Percentiles rank a stretch among this genome's conserved stretches.
Conservation (phyloP, 1,140 invertebrate species). For the Belonocnema kinseyi region DNA sequence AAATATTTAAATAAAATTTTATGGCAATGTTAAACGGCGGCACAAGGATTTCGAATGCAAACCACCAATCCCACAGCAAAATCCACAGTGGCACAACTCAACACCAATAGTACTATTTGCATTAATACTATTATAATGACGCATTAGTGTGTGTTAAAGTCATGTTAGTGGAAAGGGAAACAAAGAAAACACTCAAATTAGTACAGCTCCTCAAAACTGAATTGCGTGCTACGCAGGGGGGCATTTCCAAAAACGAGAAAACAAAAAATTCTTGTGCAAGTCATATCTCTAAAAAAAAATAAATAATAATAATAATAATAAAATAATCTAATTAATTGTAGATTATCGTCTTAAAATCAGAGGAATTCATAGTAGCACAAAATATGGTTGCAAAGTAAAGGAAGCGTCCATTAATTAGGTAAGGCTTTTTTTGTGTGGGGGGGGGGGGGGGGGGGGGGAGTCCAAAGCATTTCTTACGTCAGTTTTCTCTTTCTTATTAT, state of each 20-base stretch:
- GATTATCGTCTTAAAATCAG: too few relatives aligned
- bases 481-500: too few relatives aligned
- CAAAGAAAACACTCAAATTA: conserved; percentile 63
- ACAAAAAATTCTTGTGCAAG: too few relatives aligned
- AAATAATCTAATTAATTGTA: too few relatives aligned
- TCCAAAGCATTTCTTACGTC: too few relatives aligned
- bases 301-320: too few relatives aligned
- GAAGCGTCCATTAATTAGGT: too few relatives aligned
- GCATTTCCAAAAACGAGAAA: conserved; percentile 10
- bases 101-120: conserved; percentile 58
- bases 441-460: too few relatives aligned
- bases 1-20: background rate
- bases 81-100: conserved; percentile 63
- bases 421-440: too few relatives aligned
- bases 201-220: conserved; percentile 49
- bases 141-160: conserved; percentile 49
- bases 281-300: too few relatives aligned
- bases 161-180: conserved; percentile 58
- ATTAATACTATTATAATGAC: conserved; percentile 58
- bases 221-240: conserved; percentile 12
- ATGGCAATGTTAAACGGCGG: conserved; percentile 34
- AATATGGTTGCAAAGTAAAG: too few relatives aligned
- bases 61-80: conserved; percentile 57
- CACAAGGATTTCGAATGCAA: conserved; percentile 45
- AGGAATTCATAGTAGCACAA: too few relatives aligned